A percentile compares a stretch with the other conserved stretches of the same genome.
phyloP scores from a whole-genome alignment of 2,113 vertebrate genomes.

The Hirundichthys speculiger region DNA sequence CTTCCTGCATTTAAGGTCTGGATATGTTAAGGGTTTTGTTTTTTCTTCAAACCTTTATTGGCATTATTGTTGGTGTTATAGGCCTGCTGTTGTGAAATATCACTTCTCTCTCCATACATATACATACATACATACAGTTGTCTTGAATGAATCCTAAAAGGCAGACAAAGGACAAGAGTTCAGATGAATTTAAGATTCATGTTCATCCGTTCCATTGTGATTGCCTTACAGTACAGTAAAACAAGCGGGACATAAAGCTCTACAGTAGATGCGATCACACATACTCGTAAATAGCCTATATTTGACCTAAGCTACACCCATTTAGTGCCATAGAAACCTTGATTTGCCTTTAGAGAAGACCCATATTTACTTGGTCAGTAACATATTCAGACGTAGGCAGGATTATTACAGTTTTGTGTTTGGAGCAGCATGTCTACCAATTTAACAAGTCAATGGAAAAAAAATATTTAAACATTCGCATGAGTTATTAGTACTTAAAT shows the following conservation, averaged over 20 bases:
- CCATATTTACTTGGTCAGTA: slow-evolving; percentile 69
- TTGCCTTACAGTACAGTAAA: slow-evolving; percentile 73
- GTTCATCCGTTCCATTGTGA: slow-evolving; percentile 76
- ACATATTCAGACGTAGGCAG: slow-evolving; percentile 62
- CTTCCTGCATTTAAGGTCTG: slow-evolving; percentile 72
- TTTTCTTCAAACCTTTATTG: slow-evolving; percentile 19
- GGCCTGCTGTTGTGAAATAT: slow-evolving; percentile 59
- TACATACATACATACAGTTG: slow-evolving; percentile 16
- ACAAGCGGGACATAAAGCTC: slow-evolving; percentile 61
- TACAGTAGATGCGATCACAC: slow-evolving; percentile 62
- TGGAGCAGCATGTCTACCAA: slow-evolving; percentile 65
- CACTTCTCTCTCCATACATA: slow-evolving; percentile 43
- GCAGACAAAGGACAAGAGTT: slow-evolving; percentile 46
- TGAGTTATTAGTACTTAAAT: slow-evolving; percentile 54
- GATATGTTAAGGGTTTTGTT: slow-evolving; percentile 19
- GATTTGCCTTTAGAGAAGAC: slow-evolving; percentile 79
- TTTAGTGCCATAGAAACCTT: slow-evolving; percentile 83
- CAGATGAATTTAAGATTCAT: slow-evolving; percentile 55
- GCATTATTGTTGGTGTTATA: slow-evolving; percentile 51
- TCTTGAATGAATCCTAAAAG: slow-evolving; percentile 59
- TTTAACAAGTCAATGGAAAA: slow-evolving; percentile 41
- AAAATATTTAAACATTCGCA: slow-evolving; percentile 61
- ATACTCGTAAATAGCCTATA: slow-evolving; percentile 69
- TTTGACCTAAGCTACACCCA: slow-evolving; percentile 78
- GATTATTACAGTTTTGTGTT: slow-evolving; percentile 62